A percentile compares a stretch with the other conserved stretches of the same genome.
These are phyloP conservation scores for Onychomys arenicola DNA, from an alignment of 2,797 vertebrate genomes.

Conservation along the genomic window DNA sequence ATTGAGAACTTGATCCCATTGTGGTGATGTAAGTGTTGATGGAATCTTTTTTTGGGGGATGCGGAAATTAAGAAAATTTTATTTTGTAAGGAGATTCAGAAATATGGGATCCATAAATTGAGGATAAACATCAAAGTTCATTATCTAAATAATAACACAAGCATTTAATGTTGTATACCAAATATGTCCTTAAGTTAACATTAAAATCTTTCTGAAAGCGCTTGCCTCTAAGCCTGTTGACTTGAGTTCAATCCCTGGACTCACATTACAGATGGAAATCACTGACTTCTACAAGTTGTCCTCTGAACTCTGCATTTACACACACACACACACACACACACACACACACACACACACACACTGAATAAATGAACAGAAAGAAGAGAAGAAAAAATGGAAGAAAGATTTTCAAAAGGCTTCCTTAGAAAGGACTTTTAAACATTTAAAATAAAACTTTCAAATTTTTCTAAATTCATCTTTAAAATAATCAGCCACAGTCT, in stretches of 20 bases:
- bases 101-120: not conserved
- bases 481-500: not conserved
- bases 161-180: not conserved
- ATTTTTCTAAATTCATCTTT: not conserved
- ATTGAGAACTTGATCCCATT: too few species aligned
- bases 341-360: not conserved
- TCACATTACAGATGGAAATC: not conserved
- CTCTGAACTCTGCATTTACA: not conserved
- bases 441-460: not conserved
- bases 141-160: not conserved
- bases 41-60: too few species aligned
- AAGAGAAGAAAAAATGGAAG: not conserved
- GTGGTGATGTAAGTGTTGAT: not conserved
- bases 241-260: not conserved
- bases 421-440: not conserved
- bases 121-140: not conserved
- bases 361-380: not conserved
- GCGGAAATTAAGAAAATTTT: conserved; percentile 1
- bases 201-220: not conserved
- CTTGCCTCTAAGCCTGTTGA: not conserved
- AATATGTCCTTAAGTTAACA: not conserved
- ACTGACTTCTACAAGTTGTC: not conserved
- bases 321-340: not conserved
- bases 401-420: not conserved
- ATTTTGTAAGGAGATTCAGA: not conserved